phyloP scores from a whole-genome alignment of 2,113 vertebrate species.

The Megaceryle maxima region DNA sequence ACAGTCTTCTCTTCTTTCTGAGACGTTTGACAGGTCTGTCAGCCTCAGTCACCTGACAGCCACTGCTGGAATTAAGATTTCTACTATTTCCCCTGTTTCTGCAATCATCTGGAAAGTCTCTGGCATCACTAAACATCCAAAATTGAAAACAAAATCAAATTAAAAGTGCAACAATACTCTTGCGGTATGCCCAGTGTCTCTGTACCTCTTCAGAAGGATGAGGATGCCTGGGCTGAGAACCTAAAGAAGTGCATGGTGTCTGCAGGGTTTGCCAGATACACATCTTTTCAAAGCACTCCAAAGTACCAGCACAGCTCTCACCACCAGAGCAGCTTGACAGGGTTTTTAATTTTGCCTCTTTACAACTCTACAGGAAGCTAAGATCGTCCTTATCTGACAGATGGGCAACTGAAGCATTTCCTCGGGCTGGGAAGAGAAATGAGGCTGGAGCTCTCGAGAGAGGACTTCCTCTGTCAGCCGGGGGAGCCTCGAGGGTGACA shows the following conservation, averaged over 20 bases:
- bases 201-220: background rate
- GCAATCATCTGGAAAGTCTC: slow-evolving; percentile 72
- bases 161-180: background rate
- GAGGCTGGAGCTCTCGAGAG: background rate
- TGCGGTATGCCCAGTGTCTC: background rate
- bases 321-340: background rate
- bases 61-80: slow-evolving; percentile 24
- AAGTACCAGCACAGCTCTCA: background rate
- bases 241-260: background rate
- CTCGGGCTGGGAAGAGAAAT: background rate
- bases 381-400: background rate
- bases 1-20: slow-evolving; percentile 87
- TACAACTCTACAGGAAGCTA: background rate
- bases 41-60: slow-evolving; percentile 66
- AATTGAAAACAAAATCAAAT: slow-evolving; percentile 10
- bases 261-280: background rate
- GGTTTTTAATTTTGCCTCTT: background rate
- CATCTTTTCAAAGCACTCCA: background rate
- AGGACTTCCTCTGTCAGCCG: background rate
- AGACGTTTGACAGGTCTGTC: slow-evolving; percentile 83
- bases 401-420: background rate
- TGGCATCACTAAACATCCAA: slow-evolving; percentile 38
- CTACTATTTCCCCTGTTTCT: slow-evolving; percentile 59
- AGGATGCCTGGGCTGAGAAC: background rate
- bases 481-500: background rate